Conservation (phyloP, 2,797 vertebrate genomes). For the Euthynnus affinis region DNA sequence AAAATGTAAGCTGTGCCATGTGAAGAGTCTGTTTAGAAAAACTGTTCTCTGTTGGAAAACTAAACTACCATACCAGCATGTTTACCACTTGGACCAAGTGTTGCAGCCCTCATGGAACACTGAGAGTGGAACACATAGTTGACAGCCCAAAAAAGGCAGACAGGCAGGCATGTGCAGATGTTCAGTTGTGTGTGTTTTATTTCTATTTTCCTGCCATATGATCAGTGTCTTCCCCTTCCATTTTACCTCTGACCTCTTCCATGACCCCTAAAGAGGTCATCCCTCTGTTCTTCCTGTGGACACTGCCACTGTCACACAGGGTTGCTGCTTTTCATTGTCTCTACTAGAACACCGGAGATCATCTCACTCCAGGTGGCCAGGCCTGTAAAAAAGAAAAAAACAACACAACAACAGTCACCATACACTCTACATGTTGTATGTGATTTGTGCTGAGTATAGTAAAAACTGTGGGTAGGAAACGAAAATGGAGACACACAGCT, state of each 20-base stretch:
- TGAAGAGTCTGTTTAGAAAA: constrained; percentile 38
- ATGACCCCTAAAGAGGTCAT: constrained; percentile 25
- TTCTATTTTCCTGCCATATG: constrained; percentile 32
- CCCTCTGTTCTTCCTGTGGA: constrained; percentile 57
- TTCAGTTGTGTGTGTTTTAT: neutral
- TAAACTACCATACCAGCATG: constrained; percentile 49
- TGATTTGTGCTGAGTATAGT: constrained; percentile 20
- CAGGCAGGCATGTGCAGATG: neutral
- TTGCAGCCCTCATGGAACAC: constrained; percentile 21
- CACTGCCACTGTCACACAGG: constrained; percentile 31
- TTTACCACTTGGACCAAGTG: constrained; percentile 33
- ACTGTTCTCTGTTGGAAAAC: constrained; percentile 32
- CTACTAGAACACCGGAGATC: constrained; percentile 38
- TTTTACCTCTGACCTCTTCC: constrained; percentile 35
- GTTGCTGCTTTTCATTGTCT: constrained; percentile 68
- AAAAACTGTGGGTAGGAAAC: constrained; percentile 5
- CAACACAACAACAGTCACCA: neutral
- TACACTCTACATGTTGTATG: neutral
- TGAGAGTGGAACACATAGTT: neutral
- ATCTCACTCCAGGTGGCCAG: constrained; percentile 59
- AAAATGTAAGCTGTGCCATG: constrained; percentile 48
- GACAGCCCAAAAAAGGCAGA: neutral
- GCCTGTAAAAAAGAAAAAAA: constrained; percentile 8
- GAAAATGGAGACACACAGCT: constrained; percentile 20
- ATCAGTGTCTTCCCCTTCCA: constrained; percentile 20